Evolutionary conservation across 2,797 vertebrate species (phyloP).

Genomic region (Todus mexicanus): DNA sequence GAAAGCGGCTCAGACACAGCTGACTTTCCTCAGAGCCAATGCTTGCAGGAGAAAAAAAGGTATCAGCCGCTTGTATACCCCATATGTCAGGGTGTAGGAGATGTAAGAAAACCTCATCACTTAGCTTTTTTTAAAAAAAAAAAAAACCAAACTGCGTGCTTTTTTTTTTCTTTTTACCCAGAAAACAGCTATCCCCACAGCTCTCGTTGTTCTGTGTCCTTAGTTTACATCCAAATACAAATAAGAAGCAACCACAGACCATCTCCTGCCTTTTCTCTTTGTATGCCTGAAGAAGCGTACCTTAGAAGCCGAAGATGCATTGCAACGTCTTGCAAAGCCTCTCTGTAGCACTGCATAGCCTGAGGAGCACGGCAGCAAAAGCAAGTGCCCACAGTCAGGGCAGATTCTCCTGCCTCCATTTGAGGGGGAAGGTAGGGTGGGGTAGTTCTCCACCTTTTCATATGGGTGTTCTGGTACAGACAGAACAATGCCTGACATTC

Average conservation of each 20-base stretch:
- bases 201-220: background rate
- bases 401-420: background rate
- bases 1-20: constrained; percentile 6
- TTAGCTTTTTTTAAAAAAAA: background rate
- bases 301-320: background rate
- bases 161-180: background rate
- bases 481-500: background rate
- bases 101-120: background rate
- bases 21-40: background rate
- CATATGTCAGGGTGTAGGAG: background rate
- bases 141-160: no score
- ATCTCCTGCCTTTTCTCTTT: background rate
- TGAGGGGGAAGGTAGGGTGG: background rate
- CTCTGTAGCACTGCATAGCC: background rate
- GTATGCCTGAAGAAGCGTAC: background rate
- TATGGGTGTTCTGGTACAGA: background rate
- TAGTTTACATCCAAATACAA: background rate
- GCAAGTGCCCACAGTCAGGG: background rate
- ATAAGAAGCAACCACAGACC: background rate
- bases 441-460: background rate
- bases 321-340: background rate
- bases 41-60: background rate
- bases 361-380: background rate
- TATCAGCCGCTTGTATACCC: background rate
- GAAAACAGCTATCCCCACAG: background rate